Evolutionary conservation across 1,140 invertebrate genomes (phyloP), one percentile per base, ranked within the genome.

Genomic region (Lithobius niger): DNA sequence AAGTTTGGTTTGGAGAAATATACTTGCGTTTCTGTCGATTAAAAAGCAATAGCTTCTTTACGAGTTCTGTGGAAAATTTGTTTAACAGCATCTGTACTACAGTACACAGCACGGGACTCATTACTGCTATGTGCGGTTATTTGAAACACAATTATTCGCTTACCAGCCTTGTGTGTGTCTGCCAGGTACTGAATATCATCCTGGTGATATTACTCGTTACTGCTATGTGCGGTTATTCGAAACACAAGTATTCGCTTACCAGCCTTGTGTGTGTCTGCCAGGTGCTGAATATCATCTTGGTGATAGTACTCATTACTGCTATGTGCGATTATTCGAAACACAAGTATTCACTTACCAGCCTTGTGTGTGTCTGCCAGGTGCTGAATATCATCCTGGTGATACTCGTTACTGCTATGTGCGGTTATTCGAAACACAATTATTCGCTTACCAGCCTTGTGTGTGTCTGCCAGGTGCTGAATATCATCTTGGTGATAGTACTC

Each of bases 271-370:
- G 83, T 80, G 62, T 91, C 82, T 22, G 87, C 84, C 53, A 96
- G 72, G 4, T 79, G 76, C 16, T 78, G 71, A 56, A 94, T 83
- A 67, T 94, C 90, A 47, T 88, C 83, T 53, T 82, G 82, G 65
- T 87, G 82, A 65, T 86, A 91, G 72, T 93, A 93, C 69, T 95
- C 91, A 69, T 94, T 95, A 74, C 94, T n/a, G n/a, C n/a, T n/a
- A n/a, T n/a, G n/a, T n/a, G n/a, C n/a, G n/a, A n/a, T n/a, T n/a
- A n/a, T n/a, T n/a, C n/a, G n/a, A n/a, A n/a, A n/a, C n/a, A n/a
- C n/a, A n/a, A n/a, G n/a, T n/a, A n/a, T 18, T 36, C 6, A 26
- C 53, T 57, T 62, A 68, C 67, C 84, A 61, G 80, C 75, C 76
- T 90, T 86, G 69, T 95, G 91, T 48, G 83, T 80, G 62, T 91